These are phyloP conservation scores for Remorina albescens DNA, from an alignment of 2,797 vertebrate species.

Conservation along the genomic window DNA sequence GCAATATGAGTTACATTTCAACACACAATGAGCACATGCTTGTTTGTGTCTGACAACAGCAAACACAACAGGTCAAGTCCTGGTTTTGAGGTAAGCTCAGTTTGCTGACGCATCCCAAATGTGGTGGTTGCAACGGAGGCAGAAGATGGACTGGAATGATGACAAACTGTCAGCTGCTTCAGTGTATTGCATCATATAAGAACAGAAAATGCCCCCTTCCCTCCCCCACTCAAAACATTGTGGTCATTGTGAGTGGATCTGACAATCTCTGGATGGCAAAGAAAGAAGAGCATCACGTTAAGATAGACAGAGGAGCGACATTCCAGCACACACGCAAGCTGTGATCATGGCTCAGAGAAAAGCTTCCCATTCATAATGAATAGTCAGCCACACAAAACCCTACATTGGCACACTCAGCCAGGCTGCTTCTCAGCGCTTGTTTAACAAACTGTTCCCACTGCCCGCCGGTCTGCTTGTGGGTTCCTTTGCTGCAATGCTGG, in stretches of 20 bases:
- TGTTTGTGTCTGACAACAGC: conserved; percentile 23
- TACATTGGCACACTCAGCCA: conserved; percentile 57
- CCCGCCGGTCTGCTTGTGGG: conserved; percentile 42
- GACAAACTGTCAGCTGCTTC: conserved; percentile 50
- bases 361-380: conserved; percentile 74
- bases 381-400: conserved; percentile 65
- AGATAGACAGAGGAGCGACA: conserved; percentile 58
- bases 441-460: conserved; percentile 69
- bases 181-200: conserved; percentile 34
- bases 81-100: conserved; percentile 41
- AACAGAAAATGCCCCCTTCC: conserved; percentile 33
- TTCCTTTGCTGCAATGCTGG: conserved; percentile 41
- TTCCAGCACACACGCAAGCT: conserved; percentile 61
- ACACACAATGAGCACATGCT: conserved; percentile 14
- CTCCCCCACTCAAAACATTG: conserved; percentile 15
- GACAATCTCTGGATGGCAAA: conserved; percentile 37
- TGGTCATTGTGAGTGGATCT: conserved; percentile 41
- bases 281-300: conserved; percentile 42
- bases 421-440: conserved; percentile 65
- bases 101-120: conserved; percentile 44
- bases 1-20: conserved; percentile 21
- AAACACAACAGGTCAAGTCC: conserved; percentile 35
- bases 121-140: conserved; percentile 17
- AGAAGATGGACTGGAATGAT: conserved; percentile 42
- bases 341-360: conserved; percentile 72